Percentiles rank a stretch among this genome's conserved stretches.
Conservation (phyloP, 2,888 invertebrate species). For the Drosophila mettleri region DNA sequence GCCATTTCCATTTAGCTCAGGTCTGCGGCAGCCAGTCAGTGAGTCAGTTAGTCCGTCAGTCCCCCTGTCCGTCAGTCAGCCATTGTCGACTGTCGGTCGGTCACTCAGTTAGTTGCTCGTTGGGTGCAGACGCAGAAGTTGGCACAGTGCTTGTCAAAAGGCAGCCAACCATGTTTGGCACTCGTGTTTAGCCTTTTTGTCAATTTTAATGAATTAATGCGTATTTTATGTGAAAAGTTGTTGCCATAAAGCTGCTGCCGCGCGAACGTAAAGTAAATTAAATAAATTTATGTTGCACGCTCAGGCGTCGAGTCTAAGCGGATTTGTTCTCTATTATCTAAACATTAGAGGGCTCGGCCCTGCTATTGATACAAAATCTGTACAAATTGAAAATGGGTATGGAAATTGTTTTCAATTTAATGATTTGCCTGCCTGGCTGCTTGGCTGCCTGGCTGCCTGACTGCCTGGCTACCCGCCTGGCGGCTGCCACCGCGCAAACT, state of each 20-base stretch:
- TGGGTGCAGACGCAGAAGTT: constrained; percentile 40
- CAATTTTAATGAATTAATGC: constrained; percentile 81
- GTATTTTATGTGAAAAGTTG: constrained; percentile 80
- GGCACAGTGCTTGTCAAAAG: constrained; percentile 52
- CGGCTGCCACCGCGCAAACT: too few species aligned
- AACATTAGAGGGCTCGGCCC: constrained; percentile 58
- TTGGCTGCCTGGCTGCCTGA: constrained; percentile 1
- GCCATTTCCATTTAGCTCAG: not conserved
- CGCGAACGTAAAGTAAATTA: constrained; percentile 73
- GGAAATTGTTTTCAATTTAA: constrained; percentile 63
- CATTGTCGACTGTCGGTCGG: constrained; percentile 40
- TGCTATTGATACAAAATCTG: constrained; percentile 73
- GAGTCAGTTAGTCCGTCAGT: constrained; percentile 31
- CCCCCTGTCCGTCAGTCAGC: constrained; percentile 26
- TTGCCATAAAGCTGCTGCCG: constrained; percentile 37
- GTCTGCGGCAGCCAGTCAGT: constrained; percentile 30
- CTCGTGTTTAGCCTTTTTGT: constrained; percentile 76
- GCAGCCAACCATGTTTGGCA: constrained; percentile 66
- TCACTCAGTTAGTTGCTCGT: constrained; percentile 37
- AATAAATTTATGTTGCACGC: constrained; percentile 68
- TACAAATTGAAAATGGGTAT: constrained; percentile 71
- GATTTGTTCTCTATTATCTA: constrained; percentile 68
- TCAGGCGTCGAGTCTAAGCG: constrained; percentile 1
- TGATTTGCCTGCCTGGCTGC: constrained; percentile 43
- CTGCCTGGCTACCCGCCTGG: constrained; percentile 9